These are phyloP conservation scores for Solenopsis invicta DNA, from an alignment of 1,140 invertebrate species.

Conservation along the genomic window DNA sequence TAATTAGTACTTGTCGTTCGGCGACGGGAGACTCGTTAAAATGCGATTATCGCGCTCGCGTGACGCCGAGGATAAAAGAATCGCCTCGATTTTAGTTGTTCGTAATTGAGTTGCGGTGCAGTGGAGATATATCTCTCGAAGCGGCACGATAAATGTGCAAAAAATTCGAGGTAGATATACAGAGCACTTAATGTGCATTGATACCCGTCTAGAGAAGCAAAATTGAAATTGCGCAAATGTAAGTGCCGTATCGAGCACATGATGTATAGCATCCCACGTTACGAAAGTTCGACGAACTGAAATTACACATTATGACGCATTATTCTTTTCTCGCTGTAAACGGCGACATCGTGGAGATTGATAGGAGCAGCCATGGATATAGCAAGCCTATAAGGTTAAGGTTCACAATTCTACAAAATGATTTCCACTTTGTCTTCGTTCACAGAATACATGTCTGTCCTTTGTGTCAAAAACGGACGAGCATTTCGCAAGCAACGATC, in stretches of 20 bases:
- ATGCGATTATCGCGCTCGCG: constrained; percentile 40
- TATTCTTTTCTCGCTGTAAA: not conserved
- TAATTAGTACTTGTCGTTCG: constrained; percentile 57
- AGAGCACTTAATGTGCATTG: not conserved
- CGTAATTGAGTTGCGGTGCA: not conserved
- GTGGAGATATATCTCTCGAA: not conserved
- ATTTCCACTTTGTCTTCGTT: constrained; percentile 1
- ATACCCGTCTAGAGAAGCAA: not conserved
- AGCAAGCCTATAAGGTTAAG: not conserved
- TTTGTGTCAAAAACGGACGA: constrained; percentile 58
- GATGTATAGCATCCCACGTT: not conserved
- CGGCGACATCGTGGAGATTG: constrained; percentile 5
- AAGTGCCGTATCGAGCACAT: not conserved
- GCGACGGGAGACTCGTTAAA: constrained; percentile 43
- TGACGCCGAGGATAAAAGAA: constrained; percentile 23
- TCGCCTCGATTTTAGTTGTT: constrained; percentile 21
- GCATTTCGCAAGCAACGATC: constrained; percentile 40
- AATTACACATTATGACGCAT: constrained; percentile 31
- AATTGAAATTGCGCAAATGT: constrained; percentile 10
- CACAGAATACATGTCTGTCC: not conserved
- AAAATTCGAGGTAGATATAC: not conserved
- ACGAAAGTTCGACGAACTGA: constrained; percentile 37
- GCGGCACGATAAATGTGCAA: too few species aligned
- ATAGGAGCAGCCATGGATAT: not conserved
- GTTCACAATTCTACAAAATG: not conserved